A percentile compares a stretch with the other conserved stretches of the same genome.
Evolutionary conservation across 2,113 vertebrate species (phyloP).

Genomic region (Ptychochromis oligacanthus): DNA sequence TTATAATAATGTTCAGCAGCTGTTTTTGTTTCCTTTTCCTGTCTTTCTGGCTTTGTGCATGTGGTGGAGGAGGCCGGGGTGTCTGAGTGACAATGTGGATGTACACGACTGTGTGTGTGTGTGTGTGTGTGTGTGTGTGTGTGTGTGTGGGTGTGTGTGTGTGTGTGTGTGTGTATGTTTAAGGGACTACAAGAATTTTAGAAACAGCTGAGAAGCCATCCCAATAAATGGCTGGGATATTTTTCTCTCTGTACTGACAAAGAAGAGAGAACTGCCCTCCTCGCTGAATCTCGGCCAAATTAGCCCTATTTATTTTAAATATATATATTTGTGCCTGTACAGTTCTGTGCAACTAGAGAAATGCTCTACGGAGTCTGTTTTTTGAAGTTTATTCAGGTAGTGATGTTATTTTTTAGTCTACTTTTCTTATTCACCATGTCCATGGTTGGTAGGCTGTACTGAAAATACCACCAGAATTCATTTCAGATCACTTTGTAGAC

Average conservation of each 20-base stretch:
- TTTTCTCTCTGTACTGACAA: conserved; percentile 52
- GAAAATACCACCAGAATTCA: conserved; percentile 63
- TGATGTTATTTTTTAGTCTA: conserved; percentile 74
- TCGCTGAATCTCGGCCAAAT: conserved; percentile 70
- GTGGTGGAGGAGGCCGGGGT: conserved; percentile 51
- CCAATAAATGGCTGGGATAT: conserved; percentile 33
- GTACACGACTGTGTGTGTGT: not conserved
- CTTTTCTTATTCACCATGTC: conserved; percentile 68
- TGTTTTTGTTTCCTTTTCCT: conserved; percentile 56
- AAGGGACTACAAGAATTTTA: conserved; percentile 53
- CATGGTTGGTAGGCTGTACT: conserved; percentile 73
- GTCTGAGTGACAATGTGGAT: conserved; percentile 46
- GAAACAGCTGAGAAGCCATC: conserved; percentile 35
- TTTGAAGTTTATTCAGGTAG: conserved; percentile 79
- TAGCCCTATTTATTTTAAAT: conserved; percentile 84
- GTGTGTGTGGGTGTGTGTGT: not conserved
- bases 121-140: too few species aligned
- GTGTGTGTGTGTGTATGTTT: conserved; percentile 28
- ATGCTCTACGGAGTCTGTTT: conserved; percentile 74
- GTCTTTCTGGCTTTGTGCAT: conserved; percentile 67
- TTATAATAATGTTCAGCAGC: conserved; percentile 63
- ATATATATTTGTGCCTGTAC: conserved; percentile 84
- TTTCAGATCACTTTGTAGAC: conserved; percentile 65
- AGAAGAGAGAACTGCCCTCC: conserved; percentile 58
- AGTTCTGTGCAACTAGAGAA: conserved; percentile 80